phyloP scores from a whole-genome alignment of 2,888 invertebrate genomes.

The Eilema griseolum region DNA sequence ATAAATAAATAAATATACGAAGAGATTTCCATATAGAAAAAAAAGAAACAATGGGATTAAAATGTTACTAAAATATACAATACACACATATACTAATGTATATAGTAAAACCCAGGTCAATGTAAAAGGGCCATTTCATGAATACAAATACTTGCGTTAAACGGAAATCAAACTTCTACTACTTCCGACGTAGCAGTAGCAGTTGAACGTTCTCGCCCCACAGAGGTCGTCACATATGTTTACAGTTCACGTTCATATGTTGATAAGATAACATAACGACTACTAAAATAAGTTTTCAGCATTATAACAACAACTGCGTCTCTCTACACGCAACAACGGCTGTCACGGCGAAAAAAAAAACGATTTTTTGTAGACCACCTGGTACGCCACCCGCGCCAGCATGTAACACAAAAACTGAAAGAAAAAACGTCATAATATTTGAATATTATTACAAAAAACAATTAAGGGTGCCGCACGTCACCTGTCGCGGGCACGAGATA shows the following conservation, averaged over 20 bases:
- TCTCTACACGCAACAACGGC: constrained; percentile 67
- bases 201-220: not conserved
- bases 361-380: constrained; percentile 82
- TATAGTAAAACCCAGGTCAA: no score
- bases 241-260: not conserved
- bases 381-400: constrained; percentile 82
- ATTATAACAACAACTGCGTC: constrained; percentile 30
- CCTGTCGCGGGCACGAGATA: constrained; percentile 85
- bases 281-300: constrained; percentile 17
- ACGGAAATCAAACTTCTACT: not conserved
- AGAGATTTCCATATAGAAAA: no score
- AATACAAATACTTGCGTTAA: not conserved
- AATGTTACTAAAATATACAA: no score
- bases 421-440: constrained; percentile 85
- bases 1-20: no score
- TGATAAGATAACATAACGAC: not conserved
- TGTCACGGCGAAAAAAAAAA: constrained; percentile 74
- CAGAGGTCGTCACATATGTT: not conserved
- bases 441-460: constrained; percentile 86
- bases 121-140: no score
- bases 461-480: constrained; percentile 85
- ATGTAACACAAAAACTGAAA: constrained; percentile 71
- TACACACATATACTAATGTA: no score
- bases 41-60: no score
- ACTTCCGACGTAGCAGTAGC: not conserved